A percentile compares a stretch with the other conserved stretches of the same genome.
Evolutionary conservation across 2,113 vertebrate genomes (phyloP).

Genomic region (Rhynchopsitta pachyrhyncha): DNA sequence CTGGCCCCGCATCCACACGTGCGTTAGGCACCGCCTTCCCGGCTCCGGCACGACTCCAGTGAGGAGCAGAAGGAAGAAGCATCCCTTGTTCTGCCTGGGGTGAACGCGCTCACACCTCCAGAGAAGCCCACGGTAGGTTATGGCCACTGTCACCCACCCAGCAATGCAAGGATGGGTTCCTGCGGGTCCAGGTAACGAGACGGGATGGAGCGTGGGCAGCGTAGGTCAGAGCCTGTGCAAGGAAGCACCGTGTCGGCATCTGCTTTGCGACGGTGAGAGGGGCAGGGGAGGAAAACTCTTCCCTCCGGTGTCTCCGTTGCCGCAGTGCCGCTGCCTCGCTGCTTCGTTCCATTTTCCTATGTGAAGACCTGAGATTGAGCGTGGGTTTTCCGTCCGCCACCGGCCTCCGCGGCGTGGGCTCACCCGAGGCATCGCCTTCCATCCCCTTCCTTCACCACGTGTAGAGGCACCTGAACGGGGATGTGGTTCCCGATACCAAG

Average conservation of each 20-base stretch:
- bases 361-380: slow-evolving; percentile 81
- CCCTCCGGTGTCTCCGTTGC: neutral
- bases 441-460: slow-evolving; percentile 56
- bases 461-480: slow-evolving; percentile 75
- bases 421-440: slow-evolving; percentile 34
- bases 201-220: neutral
- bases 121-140: neutral
- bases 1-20: neutral
- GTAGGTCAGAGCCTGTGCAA: neutral
- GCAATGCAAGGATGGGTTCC: neutral
- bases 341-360: slow-evolving; percentile 21
- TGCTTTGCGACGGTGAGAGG: neutral
- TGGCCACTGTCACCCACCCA: neutral
- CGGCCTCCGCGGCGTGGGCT: slow-evolving; percentile 22
- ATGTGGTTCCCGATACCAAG: slow-evolving; percentile 67
- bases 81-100: neutral
- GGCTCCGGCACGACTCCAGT: neutral
- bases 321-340: slow-evolving; percentile 31
- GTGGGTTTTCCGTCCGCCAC: slow-evolving; percentile 65
- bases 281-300: neutral
- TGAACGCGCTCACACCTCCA: neutral
- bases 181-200: neutral
- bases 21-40: neutral
- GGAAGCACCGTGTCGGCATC: neutral
- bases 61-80: neutral